Evolutionary conservation across 2,888 invertebrate genomes (phyloP), one percentile per base, ranked within the genome.

Genomic region (Tetrapedia diversipes): DNA sequence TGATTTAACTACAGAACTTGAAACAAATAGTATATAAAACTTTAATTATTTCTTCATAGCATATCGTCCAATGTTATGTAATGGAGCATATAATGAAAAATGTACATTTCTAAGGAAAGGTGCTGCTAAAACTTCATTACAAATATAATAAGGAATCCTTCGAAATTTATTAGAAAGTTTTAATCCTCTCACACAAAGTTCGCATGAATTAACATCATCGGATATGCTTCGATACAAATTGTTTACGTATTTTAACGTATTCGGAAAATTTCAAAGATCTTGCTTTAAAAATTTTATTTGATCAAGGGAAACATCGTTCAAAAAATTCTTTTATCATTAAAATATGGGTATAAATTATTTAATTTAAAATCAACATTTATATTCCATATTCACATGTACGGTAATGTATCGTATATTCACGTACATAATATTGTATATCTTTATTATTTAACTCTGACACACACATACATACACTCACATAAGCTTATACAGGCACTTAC

Each of bases 1-100:
- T 75, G 49, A 51, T 77, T 77, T 56, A 65, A 59, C 63, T 73
- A 63, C 45, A 68, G 7, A 54, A 37, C 64, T 49, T 43, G 56
- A 57, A 41, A 59, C 41, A 79, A 73, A 49, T 61, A 60, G 63
- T 29, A 70, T 81, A 66, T 49, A 54, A 71, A 54, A 59, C 65
- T 69, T 72, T 75, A 68, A 66, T 75, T 75, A 79, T 63, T 73
- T 60, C 34, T 72, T 64, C 39, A 67, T 68, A 73, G 65, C 60
- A 75, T 72, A 77, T 77, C 72, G 77, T 82, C 79, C 67, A 72
- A 14, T 78, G 79, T 78, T 70, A 57, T 43, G 37, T 67, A 79
- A 76, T 41, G 66, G 53, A 70, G 66, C 49, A 60, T 34, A 65
- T 67, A 63, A 64, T 63, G 64, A 27, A 63, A 70, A 72, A 53